Conservation (phyloP, 1,140 invertebrate genomes). For the Plodia interpunctella region DNA sequence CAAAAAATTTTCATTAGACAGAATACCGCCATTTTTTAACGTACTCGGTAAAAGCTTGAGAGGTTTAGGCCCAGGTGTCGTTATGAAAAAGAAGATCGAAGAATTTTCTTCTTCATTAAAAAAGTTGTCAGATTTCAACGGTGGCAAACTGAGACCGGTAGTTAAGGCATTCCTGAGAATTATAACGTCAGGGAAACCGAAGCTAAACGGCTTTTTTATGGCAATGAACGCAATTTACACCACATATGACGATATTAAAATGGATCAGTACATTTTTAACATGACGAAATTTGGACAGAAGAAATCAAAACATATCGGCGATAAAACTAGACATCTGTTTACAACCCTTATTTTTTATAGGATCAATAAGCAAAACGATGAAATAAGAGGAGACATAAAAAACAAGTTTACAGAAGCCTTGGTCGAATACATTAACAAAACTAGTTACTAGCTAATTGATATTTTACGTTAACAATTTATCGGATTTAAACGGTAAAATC, state of each 20-base stretch:
- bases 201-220: constrained; percentile 27
- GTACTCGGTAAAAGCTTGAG: constrained; percentile 23
- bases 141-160: constrained; percentile 16
- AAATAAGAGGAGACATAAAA: constrained; percentile 22
- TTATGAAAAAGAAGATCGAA: constrained; percentile 23
- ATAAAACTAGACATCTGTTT: constrained; percentile 23
- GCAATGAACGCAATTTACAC: constrained; percentile 28
- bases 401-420: constrained; percentile 27
- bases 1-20: constrained; percentile 15
- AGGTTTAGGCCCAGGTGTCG: constrained; percentile 14
- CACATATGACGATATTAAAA: constrained; percentile 21
- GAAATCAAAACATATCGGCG: constrained; percentile 17
- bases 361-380: constrained; percentile 20
- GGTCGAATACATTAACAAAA: constrained; percentile 20
- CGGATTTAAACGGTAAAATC: background rate
- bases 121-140: constrained; percentile 17
- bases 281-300: constrained; percentile 27
- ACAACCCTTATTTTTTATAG: constrained; percentile 21
- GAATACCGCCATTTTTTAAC: constrained; percentile 21
- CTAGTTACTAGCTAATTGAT: background rate
- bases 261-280: constrained; percentile 33
- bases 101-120: constrained; percentile 22
- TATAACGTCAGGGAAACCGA: constrained; percentile 19
- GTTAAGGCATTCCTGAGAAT: constrained; percentile 23
- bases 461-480: background rate